Conservation (phyloP, 2,113 vertebrate species). For the Chaenocephalus aceratus region DNA sequence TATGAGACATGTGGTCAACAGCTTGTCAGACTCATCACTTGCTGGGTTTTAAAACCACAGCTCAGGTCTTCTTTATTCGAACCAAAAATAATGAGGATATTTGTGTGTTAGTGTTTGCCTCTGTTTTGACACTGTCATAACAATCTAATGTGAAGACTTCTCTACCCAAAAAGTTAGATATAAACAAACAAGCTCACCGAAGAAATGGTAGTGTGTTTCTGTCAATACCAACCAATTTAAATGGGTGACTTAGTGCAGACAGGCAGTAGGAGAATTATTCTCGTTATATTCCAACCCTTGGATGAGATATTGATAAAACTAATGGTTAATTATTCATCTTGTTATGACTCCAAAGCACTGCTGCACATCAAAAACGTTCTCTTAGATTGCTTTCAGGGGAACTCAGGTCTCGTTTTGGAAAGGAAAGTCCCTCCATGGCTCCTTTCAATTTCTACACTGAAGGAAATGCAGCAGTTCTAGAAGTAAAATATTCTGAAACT, state of each 20-base stretch:
- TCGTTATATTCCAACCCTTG: neutral
- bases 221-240: constrained; percentile 9
- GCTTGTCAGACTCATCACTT: neutral
- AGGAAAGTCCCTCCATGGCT: neutral
- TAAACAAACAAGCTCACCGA: constrained; percentile 15
- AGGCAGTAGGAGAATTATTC: neutral
- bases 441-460: neutral
- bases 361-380: constrained; percentile 11
- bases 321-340: constrained; percentile 34
- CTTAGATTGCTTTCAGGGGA: neutral
- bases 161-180: neutral
- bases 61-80: neutral
- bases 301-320: neutral
- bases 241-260: neutral
- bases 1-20: neutral
- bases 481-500: neutral
- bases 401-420: constrained; percentile 7
- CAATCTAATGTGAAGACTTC: neutral
- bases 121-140: constrained; percentile 25
- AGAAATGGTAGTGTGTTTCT: neutral
- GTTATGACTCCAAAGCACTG: constrained; percentile 5
- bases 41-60: neutral
- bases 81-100: constrained; percentile 15
- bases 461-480: neutral
- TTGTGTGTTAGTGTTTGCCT: neutral